Evolutionary conservation across 2,888 invertebrate genomes (phyloP), one percentile per base, ranked within the genome.

Genomic region (Acleris cristana): DNA sequence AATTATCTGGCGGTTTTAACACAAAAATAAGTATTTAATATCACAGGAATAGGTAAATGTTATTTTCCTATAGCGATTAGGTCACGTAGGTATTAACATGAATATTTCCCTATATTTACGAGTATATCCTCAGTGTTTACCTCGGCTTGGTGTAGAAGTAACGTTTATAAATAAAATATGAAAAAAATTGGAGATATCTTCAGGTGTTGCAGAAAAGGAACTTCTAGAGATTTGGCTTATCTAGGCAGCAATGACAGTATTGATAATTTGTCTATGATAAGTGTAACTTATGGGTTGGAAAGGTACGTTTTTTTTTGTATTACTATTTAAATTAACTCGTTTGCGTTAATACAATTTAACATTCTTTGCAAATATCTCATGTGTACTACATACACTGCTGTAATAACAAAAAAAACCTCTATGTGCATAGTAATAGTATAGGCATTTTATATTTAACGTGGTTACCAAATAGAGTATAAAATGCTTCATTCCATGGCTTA

Each of bases 191-290:
- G 8, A 18, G 4, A 48, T 2, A 2, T 18, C 16, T 48, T 48
- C 8, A n/a, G 18, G 6, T 48, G 48, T 18, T 48, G 48, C 18
- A 18, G n/a, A n/a, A 48, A 18, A 7, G 48, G 48, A 48, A 18
- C 16, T 16, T 48, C 48, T n/a, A 14, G 18, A n/a, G n/a, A 48
- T 16, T 8, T n/a, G 48, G 48, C 58, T 26, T 23, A 45, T 8
- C 1, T n/a, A 8, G 58, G n/a, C 7, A 26, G 26, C 23, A 12
- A n/a, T 26, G 58, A 12, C 6, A 58, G 58, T 26, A 4, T 45
- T 2, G 57, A 48, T n/a, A 26, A 58, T 48, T n/a, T 48, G n/a
- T 58, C 58, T 18, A 58, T 58, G 58, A 58, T 58, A 26, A 58
- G 58, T 58, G 58, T 58, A 16, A 58, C 48, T n/a, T 58, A 58